A percentile compares a stretch with the other conserved stretches of the same genome.
phyloP scores from a whole-genome alignment of 2,888 invertebrate species.

The Lepidocyrtoides sp. region DNA sequence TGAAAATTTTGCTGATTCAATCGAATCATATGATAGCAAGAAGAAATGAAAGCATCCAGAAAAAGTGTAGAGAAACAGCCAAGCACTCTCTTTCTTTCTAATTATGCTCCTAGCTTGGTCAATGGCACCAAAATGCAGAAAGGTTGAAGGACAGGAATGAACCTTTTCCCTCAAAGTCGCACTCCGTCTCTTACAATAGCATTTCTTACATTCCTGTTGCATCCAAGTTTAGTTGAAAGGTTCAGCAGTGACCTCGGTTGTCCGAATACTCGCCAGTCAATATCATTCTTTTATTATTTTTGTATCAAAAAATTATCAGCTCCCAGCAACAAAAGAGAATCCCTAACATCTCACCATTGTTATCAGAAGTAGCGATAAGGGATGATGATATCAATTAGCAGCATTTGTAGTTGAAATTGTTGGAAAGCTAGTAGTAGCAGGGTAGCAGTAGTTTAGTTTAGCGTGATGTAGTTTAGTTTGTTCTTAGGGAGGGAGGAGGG shows the following conservation, averaged over 20 bases:
- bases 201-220: not conserved
- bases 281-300: not conserved
- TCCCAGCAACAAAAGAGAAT: not conserved
- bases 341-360: not conserved
- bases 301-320: no score
- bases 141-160: not conserved
- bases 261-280: not conserved
- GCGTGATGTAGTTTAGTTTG: not conserved
- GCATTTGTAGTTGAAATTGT: not conserved
- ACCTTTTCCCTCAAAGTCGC: not conserved
- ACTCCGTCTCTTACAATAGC: not conserved
- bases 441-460: not conserved
- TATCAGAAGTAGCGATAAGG: not conserved
- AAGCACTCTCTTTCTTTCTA: not conserved
- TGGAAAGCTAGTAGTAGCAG: not conserved
- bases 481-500: not conserved
- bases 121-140: not conserved
- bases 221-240: not conserved
- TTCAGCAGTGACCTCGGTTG: not conserved
- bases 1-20: no score
- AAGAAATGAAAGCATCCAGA: no score
- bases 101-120: not conserved
- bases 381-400: constrained; percentile 35
- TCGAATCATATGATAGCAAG: no score
- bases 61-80: not conserved